Evolutionary conservation across 1,140 invertebrate species (phyloP).

Genomic region (Tetramorium alpestre): DNA sequence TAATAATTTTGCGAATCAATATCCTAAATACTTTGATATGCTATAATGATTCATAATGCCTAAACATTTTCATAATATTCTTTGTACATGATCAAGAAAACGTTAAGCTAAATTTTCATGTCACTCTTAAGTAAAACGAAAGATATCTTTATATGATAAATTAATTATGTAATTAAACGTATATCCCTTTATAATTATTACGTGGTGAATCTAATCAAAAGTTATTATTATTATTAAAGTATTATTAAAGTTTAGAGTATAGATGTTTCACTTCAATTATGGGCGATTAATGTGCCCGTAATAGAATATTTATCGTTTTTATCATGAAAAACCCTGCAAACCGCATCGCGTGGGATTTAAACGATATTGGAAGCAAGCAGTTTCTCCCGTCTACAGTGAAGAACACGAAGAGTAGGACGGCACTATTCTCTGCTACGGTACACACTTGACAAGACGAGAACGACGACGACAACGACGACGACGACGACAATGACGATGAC

Average conservation of each 20-base stretch:
- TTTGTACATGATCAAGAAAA: not conserved
- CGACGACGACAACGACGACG: constrained; percentile 28
- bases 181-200: not conserved
- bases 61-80: not conserved
- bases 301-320: constrained; percentile 18
- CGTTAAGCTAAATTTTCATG: not conserved
- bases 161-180: not conserved
- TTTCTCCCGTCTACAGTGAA: constrained; percentile 43
- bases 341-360: not conserved
- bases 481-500: constrained; percentile 44
- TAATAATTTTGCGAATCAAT: not conserved
- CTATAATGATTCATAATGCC: too few relatives aligned
- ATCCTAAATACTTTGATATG: too few relatives aligned
- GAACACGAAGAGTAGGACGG: constrained; percentile 27
- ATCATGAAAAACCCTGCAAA: constrained; percentile 3
- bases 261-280: not conserved
- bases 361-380: constrained; percentile 28
- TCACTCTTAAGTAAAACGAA: not conserved
- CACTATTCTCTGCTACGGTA: constrained; percentile 55
- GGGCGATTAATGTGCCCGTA: constrained; percentile 16
- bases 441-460: constrained; percentile 55
- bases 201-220: not conserved
- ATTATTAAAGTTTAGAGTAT: not conserved
- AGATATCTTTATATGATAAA: not conserved
- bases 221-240: too few relatives aligned